These are phyloP conservation scores for Charina bottae DNA, from an alignment of 2,113 vertebrate species.

Conservation along the genomic window DNA sequence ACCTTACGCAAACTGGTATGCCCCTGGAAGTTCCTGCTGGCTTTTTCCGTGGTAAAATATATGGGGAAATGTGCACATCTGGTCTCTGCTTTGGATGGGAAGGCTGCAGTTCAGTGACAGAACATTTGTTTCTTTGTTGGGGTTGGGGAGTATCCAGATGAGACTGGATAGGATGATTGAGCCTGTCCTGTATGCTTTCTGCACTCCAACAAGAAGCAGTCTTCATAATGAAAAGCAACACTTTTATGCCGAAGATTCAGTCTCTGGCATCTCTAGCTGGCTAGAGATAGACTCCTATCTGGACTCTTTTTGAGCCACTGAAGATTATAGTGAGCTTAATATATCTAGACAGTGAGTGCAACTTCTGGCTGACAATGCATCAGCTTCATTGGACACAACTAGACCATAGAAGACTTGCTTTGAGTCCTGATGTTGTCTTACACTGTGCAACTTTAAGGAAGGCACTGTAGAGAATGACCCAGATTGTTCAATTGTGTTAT, in stretches of 20 bases:
- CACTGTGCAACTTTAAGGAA: neutral
- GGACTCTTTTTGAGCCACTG: neutral
- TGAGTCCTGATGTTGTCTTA: neutral
- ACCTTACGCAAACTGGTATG: slow-evolving; percentile 91
- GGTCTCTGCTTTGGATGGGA: neutral
- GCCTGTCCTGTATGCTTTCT: neutral
- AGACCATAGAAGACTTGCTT: neutral
- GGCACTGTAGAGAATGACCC: neutral
- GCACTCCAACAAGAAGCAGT: neutral
- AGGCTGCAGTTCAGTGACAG: neutral
- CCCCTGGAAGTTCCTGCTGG: neutral
- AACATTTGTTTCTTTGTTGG: neutral
- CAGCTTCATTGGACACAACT: neutral
- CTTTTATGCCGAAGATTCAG: neutral
- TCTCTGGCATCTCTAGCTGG: neutral
- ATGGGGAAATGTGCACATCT: neutral
- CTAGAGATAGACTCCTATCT: neutral
- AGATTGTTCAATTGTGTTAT: neutral
- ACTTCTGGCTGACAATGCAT: neutral
- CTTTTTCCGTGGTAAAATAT: neutral
- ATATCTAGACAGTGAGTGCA: neutral
- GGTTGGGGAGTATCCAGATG: neutral
- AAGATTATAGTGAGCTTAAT: neutral
- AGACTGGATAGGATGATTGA: neutral
- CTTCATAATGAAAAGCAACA: neutral